Evolutionary conservation across 2,797 vertebrate species (phyloP), one percentile per base, ranked within the genome.

Genomic region (Ptychadena robeensis): DNA sequence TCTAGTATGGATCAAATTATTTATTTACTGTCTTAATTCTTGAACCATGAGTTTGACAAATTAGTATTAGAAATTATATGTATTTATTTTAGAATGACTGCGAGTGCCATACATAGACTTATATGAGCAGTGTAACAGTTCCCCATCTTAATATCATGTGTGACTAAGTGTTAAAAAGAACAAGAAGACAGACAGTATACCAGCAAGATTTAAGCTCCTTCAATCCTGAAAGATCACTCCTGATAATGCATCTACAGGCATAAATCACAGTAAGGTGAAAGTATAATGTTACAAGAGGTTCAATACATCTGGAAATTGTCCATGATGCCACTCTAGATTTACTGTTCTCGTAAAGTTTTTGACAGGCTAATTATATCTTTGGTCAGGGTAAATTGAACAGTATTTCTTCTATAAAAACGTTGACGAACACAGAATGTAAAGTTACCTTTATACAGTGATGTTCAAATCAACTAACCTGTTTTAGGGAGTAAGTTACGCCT

Each of bases 401-500:
- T 61, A 31, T 63, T 15, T 27, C 25, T 25, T 12, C 2, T 1
- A 53, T 14, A 44, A 57, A 1, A 61, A 9, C 27, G 25, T 28
- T 25, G 28, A 28, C 11, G n/a, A 61, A 61, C n/a, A 12, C 25
- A 8, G 10, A 28, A 9, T 57, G 15, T 61, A 9, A 61, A 61
- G n/a, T 1, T n/a, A 53, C 14, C 38, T 18, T 2, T 53, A 53
- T 15, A 53, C 4, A 22, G 48, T 53, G 3, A 53, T 18, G 48
- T 53, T 4, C 2, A 18, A 22, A 64, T 0, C 85, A 82, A 79
- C 92, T 83, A 78, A 97, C 96, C 97, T 74, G 95, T 90, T 92
- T 97, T 98, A n/a, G 93, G 94, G 78, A 96, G 96, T 65, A 95
- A 88, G 87, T 92, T 97, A 87, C 94, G 96, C 86, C 96, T 94